phyloP scores from a whole-genome alignment of 2,888 invertebrate species.

The Leptinotarsa peninsularis region DNA sequence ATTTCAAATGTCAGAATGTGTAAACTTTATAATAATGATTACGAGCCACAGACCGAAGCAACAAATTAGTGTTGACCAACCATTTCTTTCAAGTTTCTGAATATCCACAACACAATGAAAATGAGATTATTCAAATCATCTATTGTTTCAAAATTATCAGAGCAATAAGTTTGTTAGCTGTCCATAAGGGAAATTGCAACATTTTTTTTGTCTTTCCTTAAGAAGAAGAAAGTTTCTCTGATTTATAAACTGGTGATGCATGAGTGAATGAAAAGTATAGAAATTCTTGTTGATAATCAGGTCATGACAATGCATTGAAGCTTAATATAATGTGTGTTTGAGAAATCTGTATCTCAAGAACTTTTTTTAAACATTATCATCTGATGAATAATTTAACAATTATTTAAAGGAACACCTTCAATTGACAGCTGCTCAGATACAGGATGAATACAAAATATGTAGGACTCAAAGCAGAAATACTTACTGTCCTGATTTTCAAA shows the following conservation, averaged over 20 bases:
- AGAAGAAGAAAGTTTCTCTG: conserved; percentile 4
- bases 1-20: background rate
- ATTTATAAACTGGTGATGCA: conserved; percentile 2
- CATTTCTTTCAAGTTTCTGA: background rate
- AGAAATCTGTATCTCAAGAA: too few species aligned
- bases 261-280: background rate
- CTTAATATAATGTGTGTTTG: background rate
- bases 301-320: conserved; percentile 8
- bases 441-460: too few species aligned
- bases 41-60: background rate
- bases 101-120: conserved; percentile 13
- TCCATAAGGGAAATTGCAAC: conserved; percentile 28
- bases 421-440: too few species aligned
- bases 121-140: conserved; percentile 6
- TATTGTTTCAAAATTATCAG: conserved; percentile 44
- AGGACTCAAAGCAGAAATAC: too few species aligned
- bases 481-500: too few species aligned
- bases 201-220: background rate
- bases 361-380: too few species aligned
- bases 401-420: too few species aligned
- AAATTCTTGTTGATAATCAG: conserved; percentile 21
- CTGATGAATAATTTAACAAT: too few species aligned
- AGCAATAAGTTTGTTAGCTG: conserved; percentile 36
- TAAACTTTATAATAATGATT: background rate
- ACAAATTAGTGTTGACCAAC: background rate